These are phyloP conservation scores for Trididemnum miniatum DNA, from an alignment of 23 tunicate genomes.

Conservation along the genomic window DNA sequence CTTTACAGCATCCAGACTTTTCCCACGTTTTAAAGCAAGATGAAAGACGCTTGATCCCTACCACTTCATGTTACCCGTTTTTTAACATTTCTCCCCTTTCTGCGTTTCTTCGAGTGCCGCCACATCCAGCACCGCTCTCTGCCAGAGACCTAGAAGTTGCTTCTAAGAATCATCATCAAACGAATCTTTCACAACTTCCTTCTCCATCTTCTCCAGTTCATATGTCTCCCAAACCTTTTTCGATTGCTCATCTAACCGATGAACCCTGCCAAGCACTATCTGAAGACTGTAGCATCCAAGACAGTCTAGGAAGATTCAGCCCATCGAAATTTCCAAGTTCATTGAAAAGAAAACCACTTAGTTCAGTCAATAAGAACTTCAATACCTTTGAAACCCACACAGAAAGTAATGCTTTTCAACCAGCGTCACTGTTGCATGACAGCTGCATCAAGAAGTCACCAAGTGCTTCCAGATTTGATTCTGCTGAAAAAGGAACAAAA, in stretches of 20 bases:
- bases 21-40: not conserved
- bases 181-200: not conserved
- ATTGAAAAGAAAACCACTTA: too few relatives aligned
- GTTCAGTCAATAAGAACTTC: too few relatives aligned
- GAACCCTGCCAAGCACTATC: not conserved
- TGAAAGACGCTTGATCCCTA: not conserved
- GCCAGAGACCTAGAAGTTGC: not conserved
- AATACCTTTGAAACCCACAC: too few relatives aligned
- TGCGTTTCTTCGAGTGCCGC: not conserved
- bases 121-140: not conserved
- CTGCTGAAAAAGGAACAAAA: too few relatives aligned
- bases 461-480: too few relatives aligned
- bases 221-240: not conserved
- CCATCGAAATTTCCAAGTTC: not conserved
- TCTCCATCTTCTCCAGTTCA: not conserved
- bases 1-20: not conserved
- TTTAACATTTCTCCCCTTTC: conserved; percentile 22
- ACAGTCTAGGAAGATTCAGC: not conserved
- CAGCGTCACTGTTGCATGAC: too few relatives aligned
- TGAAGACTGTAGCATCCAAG: not conserved
- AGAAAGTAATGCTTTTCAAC: too few relatives aligned
- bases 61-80: not conserved
- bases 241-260: not conserved
- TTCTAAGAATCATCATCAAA: not conserved
- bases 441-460: too few relatives aligned